phyloP scores from a whole-genome alignment of 2,113 vertebrate species.

The Xenus cinereus region DNA sequence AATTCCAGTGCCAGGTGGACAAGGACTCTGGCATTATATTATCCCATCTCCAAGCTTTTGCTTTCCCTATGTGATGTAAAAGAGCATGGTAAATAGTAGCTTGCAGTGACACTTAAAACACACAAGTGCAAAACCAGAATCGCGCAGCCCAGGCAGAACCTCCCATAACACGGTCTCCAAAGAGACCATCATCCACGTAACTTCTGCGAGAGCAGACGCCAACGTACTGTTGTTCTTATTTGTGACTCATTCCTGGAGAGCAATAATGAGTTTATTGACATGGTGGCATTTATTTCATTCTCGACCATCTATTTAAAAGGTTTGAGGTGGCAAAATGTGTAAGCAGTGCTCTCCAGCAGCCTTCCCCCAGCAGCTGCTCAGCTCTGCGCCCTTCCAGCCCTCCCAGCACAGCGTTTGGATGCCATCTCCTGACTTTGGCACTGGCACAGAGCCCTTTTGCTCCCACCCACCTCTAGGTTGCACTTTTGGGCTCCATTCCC shows the following conservation, averaged over 20 bases:
- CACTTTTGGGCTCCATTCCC: background rate
- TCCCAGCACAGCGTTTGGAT: background rate
- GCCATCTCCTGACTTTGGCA: fast-evolving
- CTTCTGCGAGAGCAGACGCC: background rate
- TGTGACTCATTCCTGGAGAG: background rate
- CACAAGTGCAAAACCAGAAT: background rate
- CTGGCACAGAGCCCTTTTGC: background rate
- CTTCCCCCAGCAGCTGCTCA: background rate
- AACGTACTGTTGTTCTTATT: background rate
- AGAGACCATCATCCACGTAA: background rate
- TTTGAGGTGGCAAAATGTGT: background rate
- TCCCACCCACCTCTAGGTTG: too few species aligned
- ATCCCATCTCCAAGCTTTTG: background rate
- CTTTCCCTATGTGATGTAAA: fast-evolving
- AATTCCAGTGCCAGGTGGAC: background rate
- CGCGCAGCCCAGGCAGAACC: background rate
- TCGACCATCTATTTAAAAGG: background rate
- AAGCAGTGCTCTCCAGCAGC: background rate
- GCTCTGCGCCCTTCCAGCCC: background rate
- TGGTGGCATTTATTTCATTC: background rate
- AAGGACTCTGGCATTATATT: background rate
- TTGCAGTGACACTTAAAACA: background rate
- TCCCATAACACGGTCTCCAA: background rate
- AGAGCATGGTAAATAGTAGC: background rate
- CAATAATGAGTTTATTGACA: background rate